These are phyloP conservation scores for Drosophila grimshawi DNA, from an alignment of 1,140 invertebrate species.

Conservation along the genomic window DNA sequence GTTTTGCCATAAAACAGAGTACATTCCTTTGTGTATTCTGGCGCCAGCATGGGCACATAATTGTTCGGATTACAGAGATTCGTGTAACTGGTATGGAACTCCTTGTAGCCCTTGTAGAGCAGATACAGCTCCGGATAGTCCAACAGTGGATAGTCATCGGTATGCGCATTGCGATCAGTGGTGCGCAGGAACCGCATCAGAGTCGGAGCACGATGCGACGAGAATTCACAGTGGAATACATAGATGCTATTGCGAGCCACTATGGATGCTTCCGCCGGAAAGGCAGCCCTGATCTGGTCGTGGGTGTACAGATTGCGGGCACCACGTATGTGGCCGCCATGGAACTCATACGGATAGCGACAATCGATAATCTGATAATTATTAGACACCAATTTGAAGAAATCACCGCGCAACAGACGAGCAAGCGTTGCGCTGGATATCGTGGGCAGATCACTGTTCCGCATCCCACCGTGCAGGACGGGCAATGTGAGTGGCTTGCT, in stretches of 20 bases:
- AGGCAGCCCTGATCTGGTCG: conserved; percentile 88
- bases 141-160: conserved; percentile 93
- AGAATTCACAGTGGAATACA: conserved; percentile 99
- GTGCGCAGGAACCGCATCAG: conserved; percentile 93
- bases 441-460: conserved; percentile 93
- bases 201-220: conserved; percentile 95
- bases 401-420: conserved; percentile 89
- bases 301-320: conserved; percentile 93
- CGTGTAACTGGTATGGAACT: conserved; percentile 90
- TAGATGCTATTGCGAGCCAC: conserved; percentile 88
- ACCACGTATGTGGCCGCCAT: conserved; percentile 95
- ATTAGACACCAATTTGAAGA: conserved; percentile 86
- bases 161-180: conserved; percentile 92
- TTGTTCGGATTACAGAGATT: conserved; percentile 90
- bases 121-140: conserved; percentile 98
- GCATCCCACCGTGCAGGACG: conserved; percentile 86
- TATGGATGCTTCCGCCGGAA: conserved; percentile 84
- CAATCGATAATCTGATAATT: conserved; percentile 90
- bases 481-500: conserved; percentile 91
- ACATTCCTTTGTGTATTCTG: conserved; percentile 89
- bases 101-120: conserved; percentile 96
- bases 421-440: conserved; percentile 91
- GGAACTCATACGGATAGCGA: conserved; percentile 98
- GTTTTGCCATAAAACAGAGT: conserved; percentile 87
- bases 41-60: conserved; percentile 92